phyloP scores from a whole-genome alignment of 2,888 invertebrate genomes.

The Drosophila meridiana region DNA sequence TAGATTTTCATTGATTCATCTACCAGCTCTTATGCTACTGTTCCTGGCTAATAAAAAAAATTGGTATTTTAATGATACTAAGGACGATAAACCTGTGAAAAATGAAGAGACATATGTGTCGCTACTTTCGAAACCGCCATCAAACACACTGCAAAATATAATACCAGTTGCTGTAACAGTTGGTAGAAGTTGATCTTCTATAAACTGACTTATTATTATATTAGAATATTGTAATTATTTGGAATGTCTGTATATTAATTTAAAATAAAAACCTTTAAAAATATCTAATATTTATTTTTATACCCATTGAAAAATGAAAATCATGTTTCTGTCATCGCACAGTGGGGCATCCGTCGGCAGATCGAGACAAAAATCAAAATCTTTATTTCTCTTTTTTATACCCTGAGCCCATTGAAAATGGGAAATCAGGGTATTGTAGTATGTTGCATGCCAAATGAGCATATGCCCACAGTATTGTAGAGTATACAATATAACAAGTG shows the following conservation, averaged over 20 bases:
- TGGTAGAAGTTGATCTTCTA: slow-evolving; percentile 42
- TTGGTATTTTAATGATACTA: slow-evolving; percentile 87
- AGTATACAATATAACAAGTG: no score
- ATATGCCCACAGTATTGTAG: no score
- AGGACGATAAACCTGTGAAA: slow-evolving; percentile 45
- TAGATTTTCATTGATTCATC: slow-evolving; percentile 95
- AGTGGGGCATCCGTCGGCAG: no score
- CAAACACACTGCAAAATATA: slow-evolving; percentile 49
- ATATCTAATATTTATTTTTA: no score
- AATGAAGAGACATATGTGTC: slow-evolving; percentile 55
- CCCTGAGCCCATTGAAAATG: no score
- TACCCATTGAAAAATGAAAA: no score
- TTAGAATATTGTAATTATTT: slow-evolving; percentile 15
- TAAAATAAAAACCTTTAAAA: slow-evolving; percentile 6
- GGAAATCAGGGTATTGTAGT: no score
- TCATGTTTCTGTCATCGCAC: no score
- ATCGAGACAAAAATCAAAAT: no score
- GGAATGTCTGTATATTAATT: slow-evolving; percentile 7
- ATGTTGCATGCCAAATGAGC: no score
- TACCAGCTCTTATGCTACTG: slow-evolving; percentile 95
- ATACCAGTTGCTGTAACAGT: slow-evolving; percentile 55
- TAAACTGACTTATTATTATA: background rate
- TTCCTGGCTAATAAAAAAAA: slow-evolving; percentile 95
- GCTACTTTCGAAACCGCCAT: slow-evolving; percentile 31
- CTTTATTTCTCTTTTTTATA: no score